Base-by-base conservation (phyloP, 1,140 invertebrate genomes). In the Galendromus occidentalis region DNA sequence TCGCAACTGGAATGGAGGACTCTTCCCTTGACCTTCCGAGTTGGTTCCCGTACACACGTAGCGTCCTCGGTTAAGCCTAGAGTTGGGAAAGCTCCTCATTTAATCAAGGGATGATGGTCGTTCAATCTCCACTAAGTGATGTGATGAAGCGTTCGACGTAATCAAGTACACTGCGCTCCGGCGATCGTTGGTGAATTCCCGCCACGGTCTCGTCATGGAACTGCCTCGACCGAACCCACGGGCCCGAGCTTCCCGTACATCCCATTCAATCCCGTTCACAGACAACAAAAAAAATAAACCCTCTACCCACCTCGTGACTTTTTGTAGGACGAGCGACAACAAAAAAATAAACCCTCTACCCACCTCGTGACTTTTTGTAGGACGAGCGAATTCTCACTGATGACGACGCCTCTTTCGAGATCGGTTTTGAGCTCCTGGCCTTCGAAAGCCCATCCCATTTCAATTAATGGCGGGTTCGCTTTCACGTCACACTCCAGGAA, bases 1-100 rank as follows among this genome's bases (percentile, higher is more conserved):
- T 80, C 85, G 86, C 65, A 91, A 79, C 71, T 85, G 82, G 6
- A 90, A 82, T 30, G 78, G 81, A 69, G 86, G 86, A 65, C 87
- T 89, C 68, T 84, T 82, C 20, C 87, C 87, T 71, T 90, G 86
- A 14, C 88, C 88, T 75, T 90, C 87, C 1, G 88, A 85, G 71
- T 91, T 92, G 20, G 86, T 87, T 1, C 88, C 88, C 1, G 85
- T 83, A 72, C 88, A 91, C 1, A 85, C 84, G 73, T 91, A 91
- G 74, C 85, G 84, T n/a, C 88, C 88, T 42, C 68, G 66, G 28
- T 66, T 67, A 7, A 45, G 45, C 44, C 68, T 64, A 33, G 33
- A 39, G n/a, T n/a, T n/a, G 33, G 33, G 33, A 39, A 39, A 39
- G 33, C 33, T 39, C 33, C 9, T 9, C 33, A 39, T 39, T 39